phyloP scores from a whole-genome alignment of 2,888 invertebrate genomes.

The Cenopis cana region DNA sequence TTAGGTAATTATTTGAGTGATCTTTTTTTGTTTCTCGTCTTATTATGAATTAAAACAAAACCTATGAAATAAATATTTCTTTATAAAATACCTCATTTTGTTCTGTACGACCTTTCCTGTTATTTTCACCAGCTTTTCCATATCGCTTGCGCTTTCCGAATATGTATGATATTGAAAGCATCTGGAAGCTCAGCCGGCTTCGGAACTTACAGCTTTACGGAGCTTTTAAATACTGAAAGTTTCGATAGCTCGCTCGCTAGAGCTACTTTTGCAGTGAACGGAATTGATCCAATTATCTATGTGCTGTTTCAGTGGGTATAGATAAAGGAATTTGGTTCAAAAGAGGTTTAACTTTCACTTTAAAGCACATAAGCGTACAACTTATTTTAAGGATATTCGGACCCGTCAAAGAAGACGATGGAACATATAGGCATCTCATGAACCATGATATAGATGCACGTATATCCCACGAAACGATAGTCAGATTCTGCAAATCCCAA shows the following conservation, averaged over 20 bases:
- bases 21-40: too few relatives aligned
- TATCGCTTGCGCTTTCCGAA: constrained; percentile 13
- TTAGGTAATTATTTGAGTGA: too few relatives aligned
- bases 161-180: constrained; percentile 33
- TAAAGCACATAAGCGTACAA: background rate
- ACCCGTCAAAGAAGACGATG: too few relatives aligned
- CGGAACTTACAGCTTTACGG: constrained; percentile 24
- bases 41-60: too few relatives aligned
- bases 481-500: too few relatives aligned
- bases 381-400: too few relatives aligned
- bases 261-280: constrained; percentile 28
- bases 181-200: constrained; percentile 4
- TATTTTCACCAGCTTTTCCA: constrained; percentile 7
- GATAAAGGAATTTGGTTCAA: constrained; percentile 2
- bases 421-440: too few relatives aligned
- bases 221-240: constrained; percentile 39
- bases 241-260: constrained; percentile 27
- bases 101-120: constrained; percentile 1
- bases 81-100: constrained; percentile 7
- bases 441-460: too few relatives aligned
- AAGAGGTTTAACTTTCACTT: constrained; percentile 2
- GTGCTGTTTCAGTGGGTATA: background rate
- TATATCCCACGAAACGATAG: too few relatives aligned
- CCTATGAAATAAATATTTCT: constrained; percentile 4
- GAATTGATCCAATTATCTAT: constrained; percentile 29